phyloP scores from a whole-genome alignment of 2,113 vertebrate species.

The Azemiops feae region DNA sequence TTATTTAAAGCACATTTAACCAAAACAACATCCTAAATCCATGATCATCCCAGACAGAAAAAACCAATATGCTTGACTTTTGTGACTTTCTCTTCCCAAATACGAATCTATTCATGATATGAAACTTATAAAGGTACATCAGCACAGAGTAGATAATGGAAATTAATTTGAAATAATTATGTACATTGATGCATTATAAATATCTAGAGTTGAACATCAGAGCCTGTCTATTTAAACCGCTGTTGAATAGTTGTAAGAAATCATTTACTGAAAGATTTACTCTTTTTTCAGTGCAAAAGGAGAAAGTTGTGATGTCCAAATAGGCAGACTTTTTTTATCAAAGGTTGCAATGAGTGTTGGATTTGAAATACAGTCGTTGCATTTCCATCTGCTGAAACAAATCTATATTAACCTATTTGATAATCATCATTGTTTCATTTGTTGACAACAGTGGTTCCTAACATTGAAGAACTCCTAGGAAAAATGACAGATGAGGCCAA shows the following conservation, averaged over 20 bases:
- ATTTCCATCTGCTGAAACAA: conserved; percentile 16
- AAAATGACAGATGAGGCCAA: conserved; percentile 12
- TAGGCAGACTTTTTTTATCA: background rate
- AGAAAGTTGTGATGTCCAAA: background rate
- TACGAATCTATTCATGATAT: conserved; percentile 3
- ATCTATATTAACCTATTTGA: background rate
- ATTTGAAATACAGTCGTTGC: conserved; percentile 13
- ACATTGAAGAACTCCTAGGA: conserved; percentile 8
- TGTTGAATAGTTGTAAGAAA: background rate
- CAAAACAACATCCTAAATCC: background rate
- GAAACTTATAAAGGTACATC: conserved; percentile 16
- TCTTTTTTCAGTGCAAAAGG: background rate
- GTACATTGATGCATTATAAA: conserved; percentile 16
- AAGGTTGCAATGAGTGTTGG: background rate
- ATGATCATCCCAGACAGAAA: background rate
- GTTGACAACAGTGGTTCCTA: conserved; percentile 8
- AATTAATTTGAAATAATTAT: conserved; percentile 27
- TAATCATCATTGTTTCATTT: conserved; percentile 12
- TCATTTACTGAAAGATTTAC: background rate
- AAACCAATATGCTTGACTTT: background rate
- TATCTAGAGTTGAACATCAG: background rate
- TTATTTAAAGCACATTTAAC: conserved; percentile 1
- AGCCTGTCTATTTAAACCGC: conserved; percentile 4
- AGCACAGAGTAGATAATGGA: conserved; percentile 24
- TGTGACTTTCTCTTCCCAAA: background rate